These are phyloP conservation scores for Tinea semifulvella DNA, from an alignment of 2,888 invertebrate species.

Conservation along the genomic window DNA sequence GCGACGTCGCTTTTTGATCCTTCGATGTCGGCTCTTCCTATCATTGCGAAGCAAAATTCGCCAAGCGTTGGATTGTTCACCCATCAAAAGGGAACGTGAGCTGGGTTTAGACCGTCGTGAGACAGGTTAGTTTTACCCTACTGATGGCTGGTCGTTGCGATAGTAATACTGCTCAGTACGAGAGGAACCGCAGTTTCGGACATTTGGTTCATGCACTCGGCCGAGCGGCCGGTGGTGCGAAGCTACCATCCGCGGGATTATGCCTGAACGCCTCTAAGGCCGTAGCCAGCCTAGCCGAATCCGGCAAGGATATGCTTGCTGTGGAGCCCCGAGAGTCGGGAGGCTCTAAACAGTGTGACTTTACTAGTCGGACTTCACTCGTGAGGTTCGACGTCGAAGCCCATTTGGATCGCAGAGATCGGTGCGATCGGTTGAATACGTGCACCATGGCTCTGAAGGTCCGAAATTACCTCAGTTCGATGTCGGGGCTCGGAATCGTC, in stretches of 20 bases:
- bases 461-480: slow-evolving; percentile 38
- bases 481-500: slow-evolving; percentile 67
- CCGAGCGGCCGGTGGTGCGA: slow-evolving; percentile 71
- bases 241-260: slow-evolving; percentile 72
- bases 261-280: slow-evolving; percentile 69
- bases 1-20: slow-evolving; percentile 76
- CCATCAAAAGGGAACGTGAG: slow-evolving; percentile 73
- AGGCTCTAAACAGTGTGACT: slow-evolving; percentile 57
- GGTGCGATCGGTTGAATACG: slow-evolving; percentile 32
- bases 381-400: slow-evolving; percentile 40
- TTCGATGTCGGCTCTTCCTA: slow-evolving; percentile 81
- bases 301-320: slow-evolving; percentile 45
- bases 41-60: slow-evolving; percentile 77
- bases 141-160: slow-evolving; percentile 62
- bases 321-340: slow-evolving; percentile 47
- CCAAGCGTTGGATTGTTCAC: slow-evolving; percentile 78
- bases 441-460: slow-evolving; percentile 29
- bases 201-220: slow-evolving; percentile 70
- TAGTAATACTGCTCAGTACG: slow-evolving; percentile 65
- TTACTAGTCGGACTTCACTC: slow-evolving; percentile 34
- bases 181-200: slow-evolving; percentile 70
- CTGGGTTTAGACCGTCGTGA: slow-evolving; percentile 73
- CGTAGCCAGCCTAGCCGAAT: slow-evolving; percentile 69
- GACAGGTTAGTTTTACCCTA: slow-evolving; percentile 71
- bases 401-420: slow-evolving; percentile 36